These are phyloP conservation scores for Micrasema minimum DNA, from an alignment of 1,140 invertebrate species.

Conservation along the genomic window DNA sequence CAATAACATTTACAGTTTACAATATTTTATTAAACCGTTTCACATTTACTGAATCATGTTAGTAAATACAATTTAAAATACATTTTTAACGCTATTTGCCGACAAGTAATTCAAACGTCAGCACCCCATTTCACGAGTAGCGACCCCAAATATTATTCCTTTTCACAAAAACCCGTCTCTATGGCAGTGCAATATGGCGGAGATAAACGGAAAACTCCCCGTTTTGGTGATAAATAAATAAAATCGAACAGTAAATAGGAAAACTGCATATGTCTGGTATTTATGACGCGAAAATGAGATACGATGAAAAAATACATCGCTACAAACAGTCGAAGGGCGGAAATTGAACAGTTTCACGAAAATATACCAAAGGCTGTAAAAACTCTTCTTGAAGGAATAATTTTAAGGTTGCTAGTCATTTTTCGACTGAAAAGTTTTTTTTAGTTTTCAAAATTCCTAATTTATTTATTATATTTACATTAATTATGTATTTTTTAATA, in stretches of 20 bases:
- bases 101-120: slow-evolving; percentile 10
- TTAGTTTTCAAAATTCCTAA: too few relatives aligned
- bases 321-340: not conserved
- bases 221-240: slow-evolving; percentile 42
- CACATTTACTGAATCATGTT: too few relatives aligned
- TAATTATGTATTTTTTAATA: too few relatives aligned
- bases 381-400: too few relatives aligned
- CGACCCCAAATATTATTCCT: slow-evolving; percentile 13
- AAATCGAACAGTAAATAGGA: slow-evolving; percentile 42
- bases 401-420: too few relatives aligned
- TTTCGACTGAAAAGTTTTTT: too few relatives aligned
- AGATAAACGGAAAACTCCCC: slow-evolving; percentile 19
- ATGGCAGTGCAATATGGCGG: slow-evolving; percentile 4
- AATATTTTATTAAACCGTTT: too few relatives aligned
- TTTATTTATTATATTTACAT: too few relatives aligned
- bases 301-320: slow-evolving; percentile 9
- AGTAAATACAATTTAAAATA: too few relatives aligned
- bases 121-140: slow-evolving; percentile 21
- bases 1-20: too few relatives aligned
- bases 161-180: not conserved
- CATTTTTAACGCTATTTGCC: slow-evolving; percentile 13
- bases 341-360: too few relatives aligned
- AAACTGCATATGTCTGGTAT: slow-evolving; percentile 48
- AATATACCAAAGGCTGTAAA: too few relatives aligned
- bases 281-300: slow-evolving; percentile 45